Evolutionary conservation across 2,888 invertebrate genomes (phyloP).

Genomic region (Melangyna quadrimaculata): DNA sequence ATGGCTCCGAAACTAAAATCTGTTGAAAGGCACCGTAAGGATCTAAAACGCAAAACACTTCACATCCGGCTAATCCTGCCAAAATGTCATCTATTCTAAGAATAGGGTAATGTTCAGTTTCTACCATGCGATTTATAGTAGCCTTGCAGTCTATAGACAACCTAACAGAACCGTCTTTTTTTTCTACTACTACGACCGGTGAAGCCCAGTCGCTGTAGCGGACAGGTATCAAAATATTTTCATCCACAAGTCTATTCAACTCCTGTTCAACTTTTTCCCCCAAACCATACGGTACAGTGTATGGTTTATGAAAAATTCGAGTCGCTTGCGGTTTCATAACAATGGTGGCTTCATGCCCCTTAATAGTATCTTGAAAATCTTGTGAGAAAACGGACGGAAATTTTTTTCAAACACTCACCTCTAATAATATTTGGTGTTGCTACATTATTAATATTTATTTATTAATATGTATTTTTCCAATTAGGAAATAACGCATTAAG

Average conservation of each 20-base stretch:
- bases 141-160: constrained; percentile 76
- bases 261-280: constrained; percentile 50
- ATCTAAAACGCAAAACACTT: constrained; percentile 64
- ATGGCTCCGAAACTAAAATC: constrained; percentile 60
- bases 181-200: constrained; percentile 75
- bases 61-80: constrained; percentile 68
- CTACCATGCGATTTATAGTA: constrained; percentile 67
- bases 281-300: constrained; percentile 35
- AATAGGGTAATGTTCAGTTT: constrained; percentile 74
- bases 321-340: constrained; percentile 44
- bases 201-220: constrained; percentile 73
- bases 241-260: constrained; percentile 14
- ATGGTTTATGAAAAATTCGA: constrained; percentile 48
- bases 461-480: constrained; percentile 24
- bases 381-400: constrained; percentile 15
- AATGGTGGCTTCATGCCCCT: constrained; percentile 28
- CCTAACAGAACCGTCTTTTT: constrained; percentile 69
- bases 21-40: constrained; percentile 72
- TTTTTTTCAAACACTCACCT: constrained; percentile 31
- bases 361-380: constrained; percentile 44
- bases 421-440: neutral
- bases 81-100: constrained; percentile 54
- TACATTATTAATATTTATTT: neutral
- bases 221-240: constrained; percentile 72
- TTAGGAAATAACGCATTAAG: constrained; percentile 35